Evolutionary conservation across 2,113 vertebrate genomes (phyloP), one percentile per base, ranked within the genome.

Genomic region (Pipa parva): DNA sequence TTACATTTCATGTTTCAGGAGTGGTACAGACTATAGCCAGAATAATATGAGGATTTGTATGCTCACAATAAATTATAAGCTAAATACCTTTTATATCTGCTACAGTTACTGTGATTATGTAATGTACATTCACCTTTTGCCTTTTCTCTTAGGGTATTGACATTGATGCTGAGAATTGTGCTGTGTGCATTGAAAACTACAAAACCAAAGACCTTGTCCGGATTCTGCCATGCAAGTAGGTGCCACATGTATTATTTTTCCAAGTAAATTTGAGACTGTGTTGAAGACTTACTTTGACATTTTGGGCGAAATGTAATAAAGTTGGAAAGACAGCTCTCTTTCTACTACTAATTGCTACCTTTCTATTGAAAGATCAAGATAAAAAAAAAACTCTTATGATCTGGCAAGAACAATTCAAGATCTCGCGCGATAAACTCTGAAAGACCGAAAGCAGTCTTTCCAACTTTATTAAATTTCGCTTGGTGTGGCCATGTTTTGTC

Each of bases 181-280:
- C 89, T 63, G 86, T 91, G 61, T 91, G 89, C 71, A 91, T 91
- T 75, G 89, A 91, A 79, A 89, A 85, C 63, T 91, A 88, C 72
- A 90, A 88, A 82, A 79, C 82, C 70, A 89, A 84, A 75, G 88
- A 91, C 74, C 74, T 85, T 61, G 81, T 90, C 68, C 81, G 90
- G 77, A 87, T 90, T 78, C 81, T 91, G 56, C 90, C 89, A 27
- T 91, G 89, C 90, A 91, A 85, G 89, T 91, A 88, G 73, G 89
- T 81, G 3, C 4, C 42, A 33, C 15, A 18, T 42, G 37, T 1
- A 10, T 52, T 7, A 59, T 67, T 66, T 61, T 54, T 10, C n/a
- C n/a, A n/a, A n/a, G n/a, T n/a, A n/a, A n/a, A n/a, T n/a, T 12
- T 66, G 37, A 58, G 33, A 74, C 72, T n/a, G 3, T 22, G 10